A percentile compares a stretch with the other conserved stretches of the same genome.
Conservation (phyloP, 2,797 vertebrate species). For the Picus viridis region DNA sequence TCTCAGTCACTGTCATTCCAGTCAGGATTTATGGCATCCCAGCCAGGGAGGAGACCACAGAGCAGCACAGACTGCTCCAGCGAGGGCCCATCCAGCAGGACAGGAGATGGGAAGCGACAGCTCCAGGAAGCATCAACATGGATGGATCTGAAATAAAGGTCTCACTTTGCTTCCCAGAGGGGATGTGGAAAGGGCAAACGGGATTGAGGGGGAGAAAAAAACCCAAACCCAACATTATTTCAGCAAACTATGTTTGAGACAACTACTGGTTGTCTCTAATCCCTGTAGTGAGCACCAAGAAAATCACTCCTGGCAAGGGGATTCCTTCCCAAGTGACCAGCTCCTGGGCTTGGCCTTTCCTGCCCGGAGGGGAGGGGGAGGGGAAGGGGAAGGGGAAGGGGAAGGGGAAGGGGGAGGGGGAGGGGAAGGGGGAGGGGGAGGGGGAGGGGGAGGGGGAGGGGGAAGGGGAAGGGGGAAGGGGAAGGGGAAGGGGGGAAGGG, state of each 20-base stretch:
- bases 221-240: not conserved
- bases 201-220: not conserved
- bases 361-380: too few species aligned
- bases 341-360: too few species aligned
- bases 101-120: not conserved
- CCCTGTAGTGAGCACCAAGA: too few species aligned
- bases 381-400: too few species aligned
- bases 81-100: not conserved
- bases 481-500: too few species aligned
- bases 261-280: not conserved
- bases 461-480: too few species aligned
- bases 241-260: not conserved
- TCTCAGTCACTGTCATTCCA: not conserved
- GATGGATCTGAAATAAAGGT: not conserved
- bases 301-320: too few species aligned
- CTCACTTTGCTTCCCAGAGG: not conserved
- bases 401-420: too few species aligned
- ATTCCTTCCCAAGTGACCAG: too few species aligned
- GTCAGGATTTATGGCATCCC: not conserved
- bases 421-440: too few species aligned
- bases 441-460: too few species aligned
- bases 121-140: not conserved
- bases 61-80: not conserved
- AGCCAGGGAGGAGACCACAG: not conserved
- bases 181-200: not conserved